Evolutionary conservation across 2,888 invertebrate genomes (phyloP), one percentile per base, ranked within the genome.

Genomic region (Drosophila atripex): DNA sequence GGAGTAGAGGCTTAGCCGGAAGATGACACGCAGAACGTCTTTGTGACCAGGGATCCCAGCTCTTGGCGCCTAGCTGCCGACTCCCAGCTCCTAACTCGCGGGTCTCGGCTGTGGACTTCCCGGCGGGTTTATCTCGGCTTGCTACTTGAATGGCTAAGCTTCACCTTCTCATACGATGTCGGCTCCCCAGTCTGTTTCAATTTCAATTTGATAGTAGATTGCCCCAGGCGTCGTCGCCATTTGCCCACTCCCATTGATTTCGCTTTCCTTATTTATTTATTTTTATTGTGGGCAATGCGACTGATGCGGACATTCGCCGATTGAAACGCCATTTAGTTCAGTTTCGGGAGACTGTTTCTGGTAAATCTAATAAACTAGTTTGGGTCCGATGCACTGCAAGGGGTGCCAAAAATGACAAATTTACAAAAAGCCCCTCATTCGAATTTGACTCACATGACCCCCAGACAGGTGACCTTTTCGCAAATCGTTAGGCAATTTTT

Each of bases 201-300:
- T 85, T 80, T 85, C 78, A 69, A 71, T 77, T 80, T 69, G 54
- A 75, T 77, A 69, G 74, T 66, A 54, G 78, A 73, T 84, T 84
- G 65, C 39, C 39, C 39, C 47, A 53, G 71, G 51, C 69, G 39
- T 52, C 35, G 41, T 54, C 39, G 47, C 30, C 66, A 71, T 61
- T 77, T 59, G 30, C 54, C 56, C 30, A 14, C 30, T 53, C 39
- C 63, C 45, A 64, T 76, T 68, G 77, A 77, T 76, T 76, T 45
- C 25, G 28, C n/a, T 16, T 51, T 47, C 23, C 9, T 45, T 52
- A 59, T 41, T 43, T 18, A 50, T 49, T 45, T 25, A 54, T 35
- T n/a, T 64, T 25, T n/a, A 12, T 45, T 60, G 52, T 46, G 60
- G 47, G 35, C 56, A 7, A 71, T 65, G 38, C 30, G 50, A 21